Conservation (phyloP, 2,113 vertebrate genomes). For the Otolemur garnettii region DNA sequence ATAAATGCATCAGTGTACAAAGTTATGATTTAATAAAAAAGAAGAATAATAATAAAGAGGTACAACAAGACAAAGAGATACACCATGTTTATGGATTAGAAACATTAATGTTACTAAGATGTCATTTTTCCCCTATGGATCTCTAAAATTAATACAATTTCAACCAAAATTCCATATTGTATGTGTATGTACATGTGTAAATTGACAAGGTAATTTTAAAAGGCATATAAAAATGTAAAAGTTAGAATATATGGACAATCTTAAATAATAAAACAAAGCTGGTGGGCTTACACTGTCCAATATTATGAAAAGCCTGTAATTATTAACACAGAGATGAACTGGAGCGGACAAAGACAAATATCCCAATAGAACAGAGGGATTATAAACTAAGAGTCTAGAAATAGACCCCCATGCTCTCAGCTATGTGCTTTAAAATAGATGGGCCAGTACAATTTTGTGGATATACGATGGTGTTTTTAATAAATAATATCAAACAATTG, state of each 20-base stretch:
- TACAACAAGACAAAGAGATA: neutral
- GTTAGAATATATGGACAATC: neutral
- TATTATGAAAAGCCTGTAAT: neutral
- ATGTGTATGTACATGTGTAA: neutral
- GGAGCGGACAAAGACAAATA: neutral
- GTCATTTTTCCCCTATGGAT: neutral
- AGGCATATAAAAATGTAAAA: neutral
- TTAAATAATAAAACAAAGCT: neutral
- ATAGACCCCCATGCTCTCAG: neutral
- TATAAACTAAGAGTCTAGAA: neutral
- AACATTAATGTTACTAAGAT: neutral
- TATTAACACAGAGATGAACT: neutral
- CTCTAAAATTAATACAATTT: conserved; percentile 32
- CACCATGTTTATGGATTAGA: neutral
- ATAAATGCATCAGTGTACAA: no score
- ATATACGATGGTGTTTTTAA: neutral
- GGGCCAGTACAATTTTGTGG: neutral
- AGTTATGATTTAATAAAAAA: no score
- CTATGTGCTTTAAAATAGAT: neutral
- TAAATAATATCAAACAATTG: neutral
- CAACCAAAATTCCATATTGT: neutral
- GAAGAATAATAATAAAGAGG: neutral
- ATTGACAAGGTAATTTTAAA: neutral
- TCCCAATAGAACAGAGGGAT: neutral
- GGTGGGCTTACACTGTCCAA: neutral